Percentiles rank a stretch among this genome's conserved stretches.
Evolutionary conservation across 2,888 invertebrate species (phyloP).

Genomic region (Epinotia bilunana): DNA sequence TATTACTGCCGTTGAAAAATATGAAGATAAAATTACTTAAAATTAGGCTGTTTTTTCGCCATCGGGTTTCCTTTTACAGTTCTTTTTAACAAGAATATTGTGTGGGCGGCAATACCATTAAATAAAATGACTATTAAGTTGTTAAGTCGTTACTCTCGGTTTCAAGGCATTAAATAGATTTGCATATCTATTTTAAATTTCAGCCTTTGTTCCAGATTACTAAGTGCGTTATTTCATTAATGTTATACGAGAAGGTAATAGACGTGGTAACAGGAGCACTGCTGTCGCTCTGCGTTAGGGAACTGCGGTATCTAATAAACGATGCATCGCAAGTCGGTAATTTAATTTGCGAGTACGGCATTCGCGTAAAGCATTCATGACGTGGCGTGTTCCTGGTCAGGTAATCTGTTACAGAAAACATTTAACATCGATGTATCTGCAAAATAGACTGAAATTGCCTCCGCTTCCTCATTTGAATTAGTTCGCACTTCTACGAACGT

Average conservation of each 20-base stretch:
- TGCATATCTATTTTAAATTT: neutral
- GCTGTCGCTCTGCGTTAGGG: slow-evolving; percentile 38
- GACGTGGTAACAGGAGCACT: slow-evolving; percentile 24
- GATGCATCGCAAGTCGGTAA: slow-evolving; percentile 39
- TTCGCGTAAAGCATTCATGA: slow-evolving; percentile 22
- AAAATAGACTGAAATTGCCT: neutral
- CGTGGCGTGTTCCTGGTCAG: neutral
- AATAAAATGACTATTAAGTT: slow-evolving; percentile 4
- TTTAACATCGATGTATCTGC: neutral
- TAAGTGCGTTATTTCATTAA: slow-evolving; percentile 23
- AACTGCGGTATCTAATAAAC: slow-evolving; percentile 38
- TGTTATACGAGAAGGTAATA: slow-evolving; percentile 18
- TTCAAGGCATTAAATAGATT: slow-evolving; percentile 5
- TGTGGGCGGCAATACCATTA: slow-evolving; percentile 4
- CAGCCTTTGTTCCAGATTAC: neutral
- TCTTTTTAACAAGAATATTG: neutral
- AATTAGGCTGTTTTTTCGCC: neutral
- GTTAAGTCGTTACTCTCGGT: slow-evolving; percentile 14
- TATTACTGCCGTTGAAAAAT: slow-evolving; percentile 9
- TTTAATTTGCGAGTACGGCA: slow-evolving; percentile 35
- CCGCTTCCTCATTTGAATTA: neutral
- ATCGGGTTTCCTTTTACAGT: neutral
- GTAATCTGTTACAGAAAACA: neutral
- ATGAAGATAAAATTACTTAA: neutral
- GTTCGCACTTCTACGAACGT: neutral